phyloP scores from a whole-genome alignment of 2,797 vertebrate species.

The Ctenochaetus hawaiiensis region DNA sequence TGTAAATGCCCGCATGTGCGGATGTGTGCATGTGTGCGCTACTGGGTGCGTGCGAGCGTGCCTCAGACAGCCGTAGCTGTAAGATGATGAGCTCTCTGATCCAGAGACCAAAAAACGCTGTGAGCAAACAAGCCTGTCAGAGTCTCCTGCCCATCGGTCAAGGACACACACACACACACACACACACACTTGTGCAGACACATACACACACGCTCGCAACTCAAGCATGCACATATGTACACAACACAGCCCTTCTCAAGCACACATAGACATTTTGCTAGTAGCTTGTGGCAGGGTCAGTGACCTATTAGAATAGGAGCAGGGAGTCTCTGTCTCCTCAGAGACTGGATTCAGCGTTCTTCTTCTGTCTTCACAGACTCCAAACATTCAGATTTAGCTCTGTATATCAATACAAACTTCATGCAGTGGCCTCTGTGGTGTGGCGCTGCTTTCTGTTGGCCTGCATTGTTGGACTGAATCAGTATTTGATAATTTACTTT shows the following conservation, averaged over 20 bases:
- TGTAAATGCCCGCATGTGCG: slow-evolving; percentile 16
- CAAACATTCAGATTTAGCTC: slow-evolving; percentile 43
- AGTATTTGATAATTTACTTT: slow-evolving; percentile 71
- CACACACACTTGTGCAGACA: slow-evolving; percentile 19
- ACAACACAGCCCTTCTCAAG: slow-evolving; percentile 62
- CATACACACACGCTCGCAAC: slow-evolving; percentile 26
- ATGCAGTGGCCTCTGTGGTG: slow-evolving; percentile 32
- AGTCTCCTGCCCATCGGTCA: slow-evolving; percentile 81
- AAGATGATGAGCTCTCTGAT: slow-evolving; percentile 77
- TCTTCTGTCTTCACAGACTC: slow-evolving; percentile 44
- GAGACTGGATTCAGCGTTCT: slow-evolving; percentile 37
- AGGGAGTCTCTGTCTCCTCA: slow-evolving; percentile 57
- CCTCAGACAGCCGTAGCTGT: slow-evolving; percentile 65
- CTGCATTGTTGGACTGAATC: slow-evolving; percentile 55
- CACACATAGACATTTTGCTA: slow-evolving; percentile 65
- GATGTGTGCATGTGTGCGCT: slow-evolving; percentile 17
- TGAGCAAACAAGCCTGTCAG: slow-evolving; percentile 75
- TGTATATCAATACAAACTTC: slow-evolving; percentile 55
- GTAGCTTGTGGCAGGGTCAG: slow-evolving; percentile 68
- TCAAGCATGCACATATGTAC: slow-evolving; percentile 62
- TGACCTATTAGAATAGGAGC: slow-evolving; percentile 66
- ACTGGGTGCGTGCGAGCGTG: slow-evolving; percentile 19
- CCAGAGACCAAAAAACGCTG: slow-evolving; percentile 70
- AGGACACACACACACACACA: slow-evolving; percentile 61
- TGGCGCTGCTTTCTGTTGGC: slow-evolving; percentile 37